Base-by-base conservation (phyloP, 2,797 vertebrate species). In the Cyprinodon diabolis region DNA sequence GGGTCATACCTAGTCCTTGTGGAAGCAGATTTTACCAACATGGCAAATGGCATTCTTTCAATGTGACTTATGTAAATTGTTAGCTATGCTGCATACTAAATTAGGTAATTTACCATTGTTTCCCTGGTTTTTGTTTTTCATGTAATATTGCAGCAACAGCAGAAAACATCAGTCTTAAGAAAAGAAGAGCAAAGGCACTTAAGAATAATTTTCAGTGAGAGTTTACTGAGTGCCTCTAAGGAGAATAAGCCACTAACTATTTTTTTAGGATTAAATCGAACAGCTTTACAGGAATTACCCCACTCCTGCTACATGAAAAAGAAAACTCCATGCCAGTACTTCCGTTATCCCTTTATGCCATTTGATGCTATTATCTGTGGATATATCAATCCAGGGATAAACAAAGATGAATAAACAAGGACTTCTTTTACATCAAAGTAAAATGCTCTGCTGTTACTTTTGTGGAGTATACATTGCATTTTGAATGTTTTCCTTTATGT, bases 1-100 rank as follows among this genome's bases (percentile, higher is more conserved):
- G 76, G 87, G 80, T 84, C 85, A 79, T 81, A 84, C 81, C 84
- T 52, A 69, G 75, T 88, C 79, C 66, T 35, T 80, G 80, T 89
- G 85, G 75, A 84, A 80, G 76, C 69, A 89, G 81, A 67, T 74
- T 78, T 58, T 60, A 68, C 78, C 71, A 74, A 25, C 11, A 21
- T 76, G 56, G 69, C 73, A 74, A 43, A 65, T 58, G 57, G 72
- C 80, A 58, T 48, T 30, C 43, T 70, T 60, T 78, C 13, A 69
- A 12, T 62, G n/a, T n/a, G 65, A 68, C 43, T 47, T 66, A 11
- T 62, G 52, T 69, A 51, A 83, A 60, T 76, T 66, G 51, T 19
- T 56, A 69, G 12, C 25, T 68, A 65, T 37, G 37, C 25, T 56
- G 37, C 55, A 72, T 71, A 51, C n/a, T 79, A 54, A 66, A 75